Percentiles rank a stretch among this genome's conserved stretches.
These are phyloP conservation scores for Arbacia lixula DNA, from an alignment of 53 echinoderm and acorn worm genomes.

Conservation along the genomic window DNA sequence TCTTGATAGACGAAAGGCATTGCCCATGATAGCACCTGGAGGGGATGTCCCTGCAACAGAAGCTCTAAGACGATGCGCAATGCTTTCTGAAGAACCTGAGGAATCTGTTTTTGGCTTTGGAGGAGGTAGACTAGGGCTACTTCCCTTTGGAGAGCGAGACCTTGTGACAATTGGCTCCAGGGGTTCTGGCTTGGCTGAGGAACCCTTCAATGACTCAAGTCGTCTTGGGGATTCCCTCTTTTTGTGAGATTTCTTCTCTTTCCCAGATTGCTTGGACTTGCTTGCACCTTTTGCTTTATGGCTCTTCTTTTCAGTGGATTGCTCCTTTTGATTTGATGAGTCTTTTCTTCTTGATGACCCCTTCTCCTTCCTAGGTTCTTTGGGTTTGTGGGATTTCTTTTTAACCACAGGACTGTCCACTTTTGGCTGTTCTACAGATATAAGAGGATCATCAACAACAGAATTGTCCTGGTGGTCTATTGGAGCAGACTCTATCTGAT, in stretches of 20 bases:
- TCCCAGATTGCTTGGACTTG: constrained; percentile 2
- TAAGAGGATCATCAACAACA: constrained; percentile 3
- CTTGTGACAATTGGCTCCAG: neutral
- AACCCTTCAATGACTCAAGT: constrained; percentile 14
- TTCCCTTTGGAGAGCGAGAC: constrained; percentile 29
- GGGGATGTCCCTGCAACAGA: neutral
- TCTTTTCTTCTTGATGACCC: neutral
- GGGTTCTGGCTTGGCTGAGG: constrained; percentile 10
- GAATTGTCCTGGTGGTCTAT: neutral
- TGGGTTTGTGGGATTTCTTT: neutral
- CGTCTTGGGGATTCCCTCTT: constrained; percentile 2
- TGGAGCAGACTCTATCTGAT: constrained; percentile 5
- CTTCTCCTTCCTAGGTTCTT: neutral
- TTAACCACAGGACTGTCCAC: neutral
- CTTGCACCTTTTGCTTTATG: constrained; percentile 1
- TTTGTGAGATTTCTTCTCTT: neutral
- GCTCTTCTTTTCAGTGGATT: neutral
- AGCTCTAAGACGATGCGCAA: constrained; percentile 36
- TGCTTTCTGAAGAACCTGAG: constrained; percentile 7
- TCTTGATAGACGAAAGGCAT: neutral
- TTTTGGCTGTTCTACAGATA: neutral
- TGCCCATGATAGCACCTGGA: constrained; percentile 38
- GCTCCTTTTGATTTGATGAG: constrained; percentile 18
- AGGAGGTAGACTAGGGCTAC: neutral
- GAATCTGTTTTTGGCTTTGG: neutral